Evolutionary conservation across 2,888 invertebrate genomes (phyloP), one percentile per base, ranked within the genome.

Genomic region (Lacanobia wlatinum): DNA sequence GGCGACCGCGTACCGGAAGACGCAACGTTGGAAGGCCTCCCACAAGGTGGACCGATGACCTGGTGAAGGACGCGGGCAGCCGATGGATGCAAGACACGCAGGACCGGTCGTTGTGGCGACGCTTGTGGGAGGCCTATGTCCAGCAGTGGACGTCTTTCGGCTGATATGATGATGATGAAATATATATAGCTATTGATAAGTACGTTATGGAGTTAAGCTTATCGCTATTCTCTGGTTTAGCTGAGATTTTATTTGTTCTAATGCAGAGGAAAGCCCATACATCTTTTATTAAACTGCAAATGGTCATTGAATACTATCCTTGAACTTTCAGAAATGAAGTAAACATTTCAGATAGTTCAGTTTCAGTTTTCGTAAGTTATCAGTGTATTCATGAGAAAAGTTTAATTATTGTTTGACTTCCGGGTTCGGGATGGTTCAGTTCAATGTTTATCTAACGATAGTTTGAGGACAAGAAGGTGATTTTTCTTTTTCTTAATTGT

Each of bases 341-440:
- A n/a, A n/a, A n/a, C n/a, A n/a, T 28, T 28, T 28, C 28, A 28
- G 28, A 28, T 2, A 28, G 28, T 28, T 28, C 28, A 28, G 28
- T 23, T 38, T 52, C 16, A 23, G 63, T 52, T 38, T 38, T 2
- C 14, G 60, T 18, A 38, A 67, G 34, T 38, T 18, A 14, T 23
- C 2, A 12, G 48, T 38, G 48, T 56, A 23, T 64, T 65, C 56
- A 56, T 70, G 10, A 46, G 7, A 12, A 55, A 56, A 70, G 66
- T 70, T 70, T 48, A 56, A 65, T 70, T 40, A 23, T 12, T 48
- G 48, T 40, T 48, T 48, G 14, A 50, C 48, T 56, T 55, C 16
- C 14, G 18, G 21, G 4, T 70, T 46, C 43, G 6, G 53, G 28
- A 28, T 12, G 18, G 3, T 46, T 43, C 2, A 16, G 23, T 55